Percentiles rank a stretch among this genome's conserved stretches.
These are phyloP conservation scores for Linhomoeus sp. DNA, from an alignment of 2,888 invertebrate genomes.

Conservation along the genomic window DNA sequence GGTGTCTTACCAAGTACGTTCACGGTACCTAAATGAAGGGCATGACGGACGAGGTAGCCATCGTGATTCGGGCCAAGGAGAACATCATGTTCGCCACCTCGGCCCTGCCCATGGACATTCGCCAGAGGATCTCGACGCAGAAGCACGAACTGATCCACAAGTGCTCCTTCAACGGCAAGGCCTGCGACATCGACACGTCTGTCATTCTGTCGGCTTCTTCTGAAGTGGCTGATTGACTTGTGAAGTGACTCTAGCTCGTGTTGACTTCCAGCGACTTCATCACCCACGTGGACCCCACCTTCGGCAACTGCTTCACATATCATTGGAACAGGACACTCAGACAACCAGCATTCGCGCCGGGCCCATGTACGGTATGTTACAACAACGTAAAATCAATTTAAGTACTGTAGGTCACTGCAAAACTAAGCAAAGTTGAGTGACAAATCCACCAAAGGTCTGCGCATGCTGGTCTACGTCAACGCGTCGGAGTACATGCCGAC, in stretches of 20 bases:
- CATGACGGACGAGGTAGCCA: slow-evolving; percentile 26
- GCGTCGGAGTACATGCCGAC: slow-evolving; percentile 22
- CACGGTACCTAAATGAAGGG: slow-evolving; percentile 10
- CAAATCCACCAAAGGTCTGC: slow-evolving; percentile 11
- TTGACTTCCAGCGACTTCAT: slow-evolving; percentile 16
- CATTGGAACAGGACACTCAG: slow-evolving; percentile 16
- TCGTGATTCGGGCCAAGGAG: slow-evolving; percentile 26
- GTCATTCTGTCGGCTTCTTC: no score
- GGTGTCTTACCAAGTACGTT: no score
- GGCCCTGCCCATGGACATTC: slow-evolving; percentile 15
- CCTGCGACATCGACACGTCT: slow-evolving; percentile 23
- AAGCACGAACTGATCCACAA: slow-evolving; percentile 23
- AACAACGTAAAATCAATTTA: no score
- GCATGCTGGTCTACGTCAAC: slow-evolving; percentile 21
- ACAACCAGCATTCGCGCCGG: slow-evolving; percentile 20
- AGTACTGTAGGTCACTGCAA: no score
- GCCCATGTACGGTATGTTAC: slow-evolving; percentile 17
- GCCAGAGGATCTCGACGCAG: slow-evolving; percentile 16
- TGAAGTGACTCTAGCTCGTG: no score
- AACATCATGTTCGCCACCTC: slow-evolving; percentile 25
- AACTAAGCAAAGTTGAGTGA: no score
- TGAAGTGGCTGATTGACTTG: no score
- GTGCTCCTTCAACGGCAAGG: slow-evolving; percentile 24
- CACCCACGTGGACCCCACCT: slow-evolving; percentile 18
- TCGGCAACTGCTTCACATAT: slow-evolving; percentile 20